phyloP scores from a whole-genome alignment of 37 sponge, comb jelly and placozoan species.

The Axinella damicornis region DNA sequence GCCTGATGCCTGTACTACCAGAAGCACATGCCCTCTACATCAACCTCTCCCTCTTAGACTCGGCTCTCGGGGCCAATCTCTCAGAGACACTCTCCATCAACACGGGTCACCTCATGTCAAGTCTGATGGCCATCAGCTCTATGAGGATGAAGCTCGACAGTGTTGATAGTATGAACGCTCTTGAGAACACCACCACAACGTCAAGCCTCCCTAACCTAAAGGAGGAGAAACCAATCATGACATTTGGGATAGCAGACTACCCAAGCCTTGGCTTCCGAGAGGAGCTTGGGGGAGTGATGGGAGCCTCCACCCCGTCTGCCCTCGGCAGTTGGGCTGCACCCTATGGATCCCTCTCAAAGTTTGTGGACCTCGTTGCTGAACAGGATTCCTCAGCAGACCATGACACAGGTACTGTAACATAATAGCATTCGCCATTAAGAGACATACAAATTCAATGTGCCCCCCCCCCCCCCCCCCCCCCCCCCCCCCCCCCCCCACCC shows the following conservation, averaged over 20 bases:
- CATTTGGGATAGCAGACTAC: slow-evolving; percentile 63
- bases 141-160: slow-evolving; percentile 63
- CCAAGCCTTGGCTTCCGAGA: slow-evolving; percentile 69
- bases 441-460: too few relatives aligned
- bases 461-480: background rate
- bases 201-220: slow-evolving; percentile 29
- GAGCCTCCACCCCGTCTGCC: background rate
- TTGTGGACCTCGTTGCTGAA: background rate
- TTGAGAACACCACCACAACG: background rate
- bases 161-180: slow-evolving; percentile 3
- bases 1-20: slow-evolving; percentile 69
- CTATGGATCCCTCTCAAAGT: slow-evolving; percentile 26
- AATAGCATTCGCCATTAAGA: too few relatives aligned
- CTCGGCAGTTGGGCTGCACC: slow-evolving; percentile 5
- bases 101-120: slow-evolving; percentile 33
- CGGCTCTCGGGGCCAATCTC: slow-evolving; percentile 52
- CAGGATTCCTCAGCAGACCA: too few relatives aligned
- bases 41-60: slow-evolving; percentile 65
- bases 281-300: slow-evolving; percentile 11
- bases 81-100: slow-evolving; percentile 42
- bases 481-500: background rate
- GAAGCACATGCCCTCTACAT: slow-evolving; percentile 77
- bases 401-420: too few relatives aligned
- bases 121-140: slow-evolving; percentile 11
- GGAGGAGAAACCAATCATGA: slow-evolving; percentile 75